Evolutionary conservation across 2,888 invertebrate species (phyloP).

Genomic region (Nephrotoma appendiculata): DNA sequence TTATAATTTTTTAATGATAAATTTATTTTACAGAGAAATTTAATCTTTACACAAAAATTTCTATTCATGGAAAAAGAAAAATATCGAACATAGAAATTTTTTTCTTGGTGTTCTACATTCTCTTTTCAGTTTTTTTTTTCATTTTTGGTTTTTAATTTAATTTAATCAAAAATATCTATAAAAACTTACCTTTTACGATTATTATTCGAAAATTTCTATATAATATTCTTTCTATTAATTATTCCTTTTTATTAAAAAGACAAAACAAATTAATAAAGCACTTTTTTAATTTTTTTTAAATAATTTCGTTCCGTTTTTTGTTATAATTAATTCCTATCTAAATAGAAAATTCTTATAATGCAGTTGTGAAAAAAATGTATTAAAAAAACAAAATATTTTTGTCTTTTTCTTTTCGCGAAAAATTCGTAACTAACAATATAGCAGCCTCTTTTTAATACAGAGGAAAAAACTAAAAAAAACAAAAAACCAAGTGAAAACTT

Average conservation of each 20-base stretch:
- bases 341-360: constrained; percentile 5
- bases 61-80: constrained; percentile 2
- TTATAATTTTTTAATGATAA: background rate
- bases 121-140: background rate
- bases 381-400: background rate
- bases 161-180: background rate
- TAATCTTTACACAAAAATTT: background rate
- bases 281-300: background rate
- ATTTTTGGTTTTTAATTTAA: background rate
- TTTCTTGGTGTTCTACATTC: background rate
- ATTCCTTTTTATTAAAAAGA: background rate
- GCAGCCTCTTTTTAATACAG: background rate
- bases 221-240: background rate
- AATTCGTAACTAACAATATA: background rate
- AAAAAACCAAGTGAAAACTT: background rate
- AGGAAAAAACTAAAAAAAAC: background rate
- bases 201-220: background rate
- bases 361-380: constrained; percentile 4
- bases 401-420: background rate
- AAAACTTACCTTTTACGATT: background rate
- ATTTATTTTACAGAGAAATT: background rate
- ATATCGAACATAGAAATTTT: background rate
- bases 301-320: background rate
- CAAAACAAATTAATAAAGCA: constrained; percentile 2
- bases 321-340: constrained; percentile 3